These are phyloP conservation scores for Gymnoscelis rufifasciata DNA, from an alignment of 2,888 invertebrate genomes.

Conservation along the genomic window DNA sequence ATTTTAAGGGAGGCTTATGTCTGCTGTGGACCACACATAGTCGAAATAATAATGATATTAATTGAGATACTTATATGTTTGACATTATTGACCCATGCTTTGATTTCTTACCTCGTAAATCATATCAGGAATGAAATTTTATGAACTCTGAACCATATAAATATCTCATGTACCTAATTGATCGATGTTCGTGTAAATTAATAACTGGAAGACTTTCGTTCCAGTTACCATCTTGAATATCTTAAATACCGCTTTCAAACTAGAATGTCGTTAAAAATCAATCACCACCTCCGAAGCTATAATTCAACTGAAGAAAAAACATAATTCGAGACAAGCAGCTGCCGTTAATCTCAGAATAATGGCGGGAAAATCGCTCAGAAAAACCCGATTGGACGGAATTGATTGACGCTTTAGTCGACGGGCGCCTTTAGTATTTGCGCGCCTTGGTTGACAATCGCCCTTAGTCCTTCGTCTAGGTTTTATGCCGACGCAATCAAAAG, in stretches of 20 bases:
- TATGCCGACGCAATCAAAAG: slow-evolving; percentile 69
- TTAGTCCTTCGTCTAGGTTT: slow-evolving; percentile 22
- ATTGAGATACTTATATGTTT: too few species aligned
- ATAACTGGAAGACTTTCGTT: too few species aligned
- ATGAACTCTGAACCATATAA: too few species aligned
- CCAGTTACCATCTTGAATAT: not conserved
- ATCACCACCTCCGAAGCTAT: slow-evolving; percentile 3
- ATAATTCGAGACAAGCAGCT: slow-evolving; percentile 31
- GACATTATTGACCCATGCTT: too few species aligned
- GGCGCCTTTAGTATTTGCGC: not conserved
- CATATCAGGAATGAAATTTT: too few species aligned
- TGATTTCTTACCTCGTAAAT: too few species aligned
- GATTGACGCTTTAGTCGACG: slow-evolving; percentile 51
- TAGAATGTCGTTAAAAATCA: not conserved
- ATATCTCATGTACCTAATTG: too few species aligned
- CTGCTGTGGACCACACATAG: too few species aligned
- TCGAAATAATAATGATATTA: too few species aligned
- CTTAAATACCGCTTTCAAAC: not conserved
- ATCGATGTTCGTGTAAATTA: too few species aligned
- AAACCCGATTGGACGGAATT: slow-evolving; percentile 39
- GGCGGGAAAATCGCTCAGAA: slow-evolving; percentile 28
- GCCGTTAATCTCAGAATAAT: slow-evolving; percentile 34
- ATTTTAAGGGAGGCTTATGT: too few species aligned
- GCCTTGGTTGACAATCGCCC: slow-evolving; percentile 2
- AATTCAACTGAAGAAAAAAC: slow-evolving; percentile 24